These are phyloP conservation scores for Lissonota sp. DNA, from an alignment of 2,888 invertebrate species.

Conservation along the genomic window DNA sequence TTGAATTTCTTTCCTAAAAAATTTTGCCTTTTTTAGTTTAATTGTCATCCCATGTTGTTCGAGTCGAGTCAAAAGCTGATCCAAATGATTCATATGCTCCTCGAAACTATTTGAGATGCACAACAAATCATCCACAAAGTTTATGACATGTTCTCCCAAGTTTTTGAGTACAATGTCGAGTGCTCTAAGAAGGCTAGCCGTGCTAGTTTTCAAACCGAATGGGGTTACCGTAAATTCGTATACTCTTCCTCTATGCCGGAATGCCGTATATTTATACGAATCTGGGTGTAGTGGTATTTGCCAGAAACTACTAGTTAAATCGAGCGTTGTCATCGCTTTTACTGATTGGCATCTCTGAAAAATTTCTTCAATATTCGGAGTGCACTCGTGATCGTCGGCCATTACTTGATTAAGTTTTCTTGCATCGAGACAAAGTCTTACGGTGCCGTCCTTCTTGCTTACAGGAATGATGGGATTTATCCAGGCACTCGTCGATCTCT, in stretches of 20 bases:
- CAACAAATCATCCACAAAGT: conserved; percentile 38
- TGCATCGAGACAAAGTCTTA: background rate
- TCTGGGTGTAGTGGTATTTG: background rate
- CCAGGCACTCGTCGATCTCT: no score
- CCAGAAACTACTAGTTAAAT: background rate
- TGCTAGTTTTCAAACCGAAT: background rate
- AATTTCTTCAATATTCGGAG: background rate
- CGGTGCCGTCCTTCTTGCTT: background rate
- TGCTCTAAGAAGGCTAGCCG: background rate
- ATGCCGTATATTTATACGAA: background rate
- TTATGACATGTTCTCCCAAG: background rate
- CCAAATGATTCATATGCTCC: conserved; percentile 36
- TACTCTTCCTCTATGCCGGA: no score
- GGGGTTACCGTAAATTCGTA: background rate
- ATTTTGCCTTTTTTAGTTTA: conserved; percentile 65
- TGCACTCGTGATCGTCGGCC: conserved; percentile 23
- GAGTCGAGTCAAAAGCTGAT: background rate
- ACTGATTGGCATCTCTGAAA: background rate
- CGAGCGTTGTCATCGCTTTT: background rate
- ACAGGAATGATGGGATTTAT: background rate
- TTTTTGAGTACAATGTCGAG: background rate
- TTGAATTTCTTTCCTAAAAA: conserved; percentile 60
- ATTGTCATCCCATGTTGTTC: conserved; percentile 60
- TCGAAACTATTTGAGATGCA: background rate
- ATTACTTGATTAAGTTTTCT: background rate